These are phyloP conservation scores for Corythaixoides concolor DNA, from an alignment of 2,113 vertebrate species.

Conservation along the genomic window DNA sequence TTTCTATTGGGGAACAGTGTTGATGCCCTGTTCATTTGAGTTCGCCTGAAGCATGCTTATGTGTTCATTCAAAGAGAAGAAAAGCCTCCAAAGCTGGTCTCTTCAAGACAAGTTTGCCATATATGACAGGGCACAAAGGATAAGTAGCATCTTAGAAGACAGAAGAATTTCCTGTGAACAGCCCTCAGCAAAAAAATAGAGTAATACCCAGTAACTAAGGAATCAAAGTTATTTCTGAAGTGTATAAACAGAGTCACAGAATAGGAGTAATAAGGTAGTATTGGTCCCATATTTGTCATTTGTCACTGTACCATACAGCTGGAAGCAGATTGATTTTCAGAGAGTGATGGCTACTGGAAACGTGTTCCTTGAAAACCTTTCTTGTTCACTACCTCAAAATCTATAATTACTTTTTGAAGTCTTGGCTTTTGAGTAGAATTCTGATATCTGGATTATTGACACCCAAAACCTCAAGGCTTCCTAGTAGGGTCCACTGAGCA, in stretches of 20 bases:
- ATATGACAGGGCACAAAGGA: background rate
- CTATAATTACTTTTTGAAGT: background rate
- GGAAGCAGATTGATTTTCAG: background rate
- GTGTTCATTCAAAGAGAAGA: background rate
- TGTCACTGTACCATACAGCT: background rate
- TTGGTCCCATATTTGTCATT: background rate
- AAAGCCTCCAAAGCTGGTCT: background rate
- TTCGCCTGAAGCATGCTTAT: background rate
- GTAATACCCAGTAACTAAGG: background rate
- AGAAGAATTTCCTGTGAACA: background rate
- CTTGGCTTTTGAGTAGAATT: background rate
- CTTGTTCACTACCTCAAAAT: background rate
- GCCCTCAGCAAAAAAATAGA: background rate
- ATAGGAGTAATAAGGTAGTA: background rate
- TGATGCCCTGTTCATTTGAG: background rate
- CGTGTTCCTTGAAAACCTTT: background rate
- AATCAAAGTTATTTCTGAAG: background rate
- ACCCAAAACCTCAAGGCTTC: background rate
- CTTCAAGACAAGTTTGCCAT: background rate
- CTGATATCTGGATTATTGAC: background rate
- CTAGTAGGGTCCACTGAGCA: background rate
- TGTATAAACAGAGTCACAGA: background rate
- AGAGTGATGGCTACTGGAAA: background rate
- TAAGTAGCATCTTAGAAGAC: background rate
- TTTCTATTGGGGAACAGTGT: background rate